Evolutionary conservation across 2,888 invertebrate genomes (phyloP), one percentile per base, ranked within the genome.

Genomic region (Folsomia manolachei): DNA sequence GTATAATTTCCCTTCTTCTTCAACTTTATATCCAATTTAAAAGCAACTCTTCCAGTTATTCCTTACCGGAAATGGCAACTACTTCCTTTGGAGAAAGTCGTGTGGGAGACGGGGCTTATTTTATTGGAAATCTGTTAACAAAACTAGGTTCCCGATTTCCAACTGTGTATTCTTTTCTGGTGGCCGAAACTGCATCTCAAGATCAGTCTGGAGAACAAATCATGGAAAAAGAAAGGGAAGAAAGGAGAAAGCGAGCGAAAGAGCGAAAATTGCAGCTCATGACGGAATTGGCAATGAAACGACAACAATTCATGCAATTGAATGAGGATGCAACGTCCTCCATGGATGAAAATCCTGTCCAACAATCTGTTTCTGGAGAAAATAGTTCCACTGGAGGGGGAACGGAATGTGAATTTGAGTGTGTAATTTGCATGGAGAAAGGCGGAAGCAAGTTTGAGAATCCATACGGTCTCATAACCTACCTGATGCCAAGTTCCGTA

Each of bases 391-490:
- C 7, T 24, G 21, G 27, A 26, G 25, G 68, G 1, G 19, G 19
- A 25, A 56, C 27, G 21, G 69, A 69, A 23, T 73, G 62, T 51
- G 39, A 73, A 27, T 70, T 70, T 1, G 70, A 73, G 24, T 75
- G 75, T 27, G 73, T 72, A 1, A 74, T 75, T 21, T 75, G 75
- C 27, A 71, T 70, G 71, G 75, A 75, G 9, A 71, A 71, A 56
- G 27, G 73, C 24, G 73, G 64, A 14, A 70, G 70, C 27, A 73
- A 75, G 66, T 70, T 71, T 9, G 72, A 73, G 2, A 75, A 78
- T 63, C 78, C 75, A 9, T 73, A 74, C 53, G 78, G 78, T 0
- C 39, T 78, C 7, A 75, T 78, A 27, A 73, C 71, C 0, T 73
- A 71, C 26, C 52, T 78, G 7, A 74, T 63, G 26, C 71, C 75